Conservation (phyloP, 2,113 vertebrate species). For the Eulacestoma nigropectus region DNA sequence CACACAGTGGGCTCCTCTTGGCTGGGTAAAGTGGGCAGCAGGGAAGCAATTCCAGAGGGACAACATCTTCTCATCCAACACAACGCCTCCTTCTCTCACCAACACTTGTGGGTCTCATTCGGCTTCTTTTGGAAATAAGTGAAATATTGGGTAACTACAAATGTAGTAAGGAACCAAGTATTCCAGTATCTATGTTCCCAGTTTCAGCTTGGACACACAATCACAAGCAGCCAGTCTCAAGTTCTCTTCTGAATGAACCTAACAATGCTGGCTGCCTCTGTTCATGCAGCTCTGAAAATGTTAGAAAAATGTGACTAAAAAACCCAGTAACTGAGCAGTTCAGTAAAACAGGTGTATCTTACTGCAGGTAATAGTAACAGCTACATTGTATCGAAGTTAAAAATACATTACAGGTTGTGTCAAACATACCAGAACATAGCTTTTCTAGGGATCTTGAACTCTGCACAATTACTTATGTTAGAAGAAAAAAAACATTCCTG, state of each 20-base stretch:
- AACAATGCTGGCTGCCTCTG: background rate
- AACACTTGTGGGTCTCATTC: background rate
- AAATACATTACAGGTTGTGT: background rate
- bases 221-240: background rate
- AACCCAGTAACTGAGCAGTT: background rate
- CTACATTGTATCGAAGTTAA: background rate
- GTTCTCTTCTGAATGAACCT: background rate
- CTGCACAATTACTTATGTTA: background rate
- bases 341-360: background rate
- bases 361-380: background rate
- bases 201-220: background rate
- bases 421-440: background rate
- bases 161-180: background rate
- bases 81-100: background rate
- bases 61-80: background rate
- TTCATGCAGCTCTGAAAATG: background rate
- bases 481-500: background rate
- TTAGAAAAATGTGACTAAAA: background rate
- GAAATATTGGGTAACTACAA: background rate
- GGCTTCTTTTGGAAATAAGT: background rate
- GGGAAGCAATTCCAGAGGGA: background rate
- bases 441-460: background rate
- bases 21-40: background rate
- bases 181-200: background rate
- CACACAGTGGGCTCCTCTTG: background rate